These are phyloP conservation scores for Micrasema minimum DNA, from an alignment of 1,140 invertebrate genomes.

Conservation along the genomic window DNA sequence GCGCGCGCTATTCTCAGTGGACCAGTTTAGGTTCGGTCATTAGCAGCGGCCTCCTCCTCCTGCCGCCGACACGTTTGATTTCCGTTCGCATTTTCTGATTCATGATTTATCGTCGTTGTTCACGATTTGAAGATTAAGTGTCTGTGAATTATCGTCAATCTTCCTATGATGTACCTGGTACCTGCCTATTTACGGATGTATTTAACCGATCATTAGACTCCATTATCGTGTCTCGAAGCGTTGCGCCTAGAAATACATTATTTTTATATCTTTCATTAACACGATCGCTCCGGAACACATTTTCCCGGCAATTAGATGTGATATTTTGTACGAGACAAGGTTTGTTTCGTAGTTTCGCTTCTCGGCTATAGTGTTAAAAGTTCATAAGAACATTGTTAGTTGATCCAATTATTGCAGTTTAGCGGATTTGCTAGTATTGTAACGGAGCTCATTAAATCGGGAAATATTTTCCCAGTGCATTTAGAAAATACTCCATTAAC, in stretches of 20 bases:
- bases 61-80: slow-evolving; percentile 17
- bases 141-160: slow-evolving; percentile 46
- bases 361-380: not conserved
- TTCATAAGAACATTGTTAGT: no score
- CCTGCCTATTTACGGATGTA: slow-evolving; percentile 25
- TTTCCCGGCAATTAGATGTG: slow-evolving; percentile 20
- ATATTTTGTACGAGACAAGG: slow-evolving; percentile 11
- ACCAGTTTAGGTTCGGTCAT: slow-evolving; percentile 22
- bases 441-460: slow-evolving; percentile 17
- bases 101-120: slow-evolving; percentile 39
- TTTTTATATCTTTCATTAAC: slow-evolving; percentile 29
- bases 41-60: slow-evolving; percentile 19
- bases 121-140: slow-evolving; percentile 47
- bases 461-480: slow-evolving; percentile 10
- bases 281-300: slow-evolving; percentile 11
- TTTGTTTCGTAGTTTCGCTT: slow-evolving; percentile 6
- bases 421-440: not conserved
- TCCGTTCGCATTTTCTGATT: slow-evolving; percentile 32
- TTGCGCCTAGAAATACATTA: slow-evolving; percentile 12
- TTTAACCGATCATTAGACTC: slow-evolving; percentile 39
- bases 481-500: slow-evolving; percentile 25
- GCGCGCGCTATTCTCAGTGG: not conserved
- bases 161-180: slow-evolving; percentile 18
- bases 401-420: slow-evolving; percentile 25
- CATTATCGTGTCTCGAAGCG: slow-evolving; percentile 14